Percentiles rank a stretch among this genome's conserved stretches.
Conservation (phyloP, 2,113 vertebrate genomes). For the Tiliqua scincoides region DNA sequence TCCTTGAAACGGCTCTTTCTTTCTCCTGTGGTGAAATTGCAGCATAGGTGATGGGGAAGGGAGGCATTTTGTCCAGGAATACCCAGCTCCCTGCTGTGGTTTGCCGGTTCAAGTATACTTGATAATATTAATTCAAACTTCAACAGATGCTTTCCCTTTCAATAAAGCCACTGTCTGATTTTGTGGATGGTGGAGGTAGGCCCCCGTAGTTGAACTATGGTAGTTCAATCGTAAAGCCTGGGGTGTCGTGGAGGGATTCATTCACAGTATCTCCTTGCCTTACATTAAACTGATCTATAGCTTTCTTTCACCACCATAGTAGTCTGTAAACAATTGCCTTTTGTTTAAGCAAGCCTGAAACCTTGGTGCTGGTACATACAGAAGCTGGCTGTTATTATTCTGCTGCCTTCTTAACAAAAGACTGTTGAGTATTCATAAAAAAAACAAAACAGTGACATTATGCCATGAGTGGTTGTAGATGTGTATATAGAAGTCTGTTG, state of each 20-base stretch:
- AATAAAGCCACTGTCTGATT: neutral
- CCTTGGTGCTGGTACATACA: constrained; percentile 29
- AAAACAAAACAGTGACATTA: constrained; percentile 56
- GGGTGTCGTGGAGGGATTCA: neutral
- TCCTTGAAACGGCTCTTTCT: neutral
- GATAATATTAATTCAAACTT: neutral
- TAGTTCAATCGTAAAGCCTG: constrained; percentile 21
- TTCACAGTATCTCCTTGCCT: neutral
- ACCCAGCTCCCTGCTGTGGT: neutral
- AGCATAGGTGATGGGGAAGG: constrained; percentile 30
- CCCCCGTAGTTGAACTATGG: neutral
- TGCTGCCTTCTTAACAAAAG: constrained; percentile 27
- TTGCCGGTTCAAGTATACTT: neutral
- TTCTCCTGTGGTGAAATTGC: neutral
- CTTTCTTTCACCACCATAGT: constrained; percentile 26
- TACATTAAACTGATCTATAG: neutral
- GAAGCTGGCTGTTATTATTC: constrained; percentile 15
- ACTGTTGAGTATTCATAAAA: constrained; percentile 48
- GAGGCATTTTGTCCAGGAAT: constrained; percentile 4
- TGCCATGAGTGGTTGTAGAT: constrained; percentile 39
- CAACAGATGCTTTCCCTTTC: neutral
- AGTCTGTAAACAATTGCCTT: constrained; percentile 32
- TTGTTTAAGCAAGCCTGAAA: constrained; percentile 40
- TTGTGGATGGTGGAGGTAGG: neutral
- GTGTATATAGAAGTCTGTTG: constrained; percentile 11